Base-by-base conservation (phyloP, 2,797 vertebrate species). In the Phrynocephalus vlangalii region DNA sequence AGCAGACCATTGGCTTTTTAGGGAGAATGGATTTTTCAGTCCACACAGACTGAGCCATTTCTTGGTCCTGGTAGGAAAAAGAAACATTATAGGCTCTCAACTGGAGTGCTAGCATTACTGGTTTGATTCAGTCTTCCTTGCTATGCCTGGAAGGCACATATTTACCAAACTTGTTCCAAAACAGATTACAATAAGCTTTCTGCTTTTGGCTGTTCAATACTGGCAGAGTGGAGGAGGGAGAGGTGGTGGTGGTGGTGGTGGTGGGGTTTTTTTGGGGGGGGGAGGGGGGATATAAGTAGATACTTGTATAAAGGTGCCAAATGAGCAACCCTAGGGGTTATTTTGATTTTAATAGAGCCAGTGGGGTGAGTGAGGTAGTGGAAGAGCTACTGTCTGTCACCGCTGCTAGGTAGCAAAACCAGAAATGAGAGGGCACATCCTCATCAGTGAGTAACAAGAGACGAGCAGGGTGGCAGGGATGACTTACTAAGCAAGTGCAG, bases 121-220 rank as follows among this genome's bases (percentile, higher is more conserved):
- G 33, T 81, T 83, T 63, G 4, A 84, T 90, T 83, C 56, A 81
- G 83, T 63, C 52, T 38, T 6, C 8, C 50, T 48, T 80, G 5
- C 5, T 28, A 38, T 22, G 15, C 11, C 44, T 81, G 22, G 33
- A 26, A 3, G n/a, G 28, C 26, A 48, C 30, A n/a, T 84, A 44
- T 13, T 30, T 11, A 5, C 15, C 24, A 77, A 67, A 77, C 24
- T 4, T 68, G 71, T 67, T 60, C 50, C 5, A 50, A 33, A 78
- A 15, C 33, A 76, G 26, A 83, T 44, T 24, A 68, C 13, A 8
- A 18, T 75, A 82, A 68, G 3, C 10, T 70, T 68, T 86, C 20
- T 56, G 7, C 13, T 73, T 78, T 83, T 72, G 83, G 20, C 11
- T n/a, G 48, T 28, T 44, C 10, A 52, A 68, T 24, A 86, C 11